Conservation (phyloP, 2,888 invertebrate species). For the Cremastinae sp. region DNA sequence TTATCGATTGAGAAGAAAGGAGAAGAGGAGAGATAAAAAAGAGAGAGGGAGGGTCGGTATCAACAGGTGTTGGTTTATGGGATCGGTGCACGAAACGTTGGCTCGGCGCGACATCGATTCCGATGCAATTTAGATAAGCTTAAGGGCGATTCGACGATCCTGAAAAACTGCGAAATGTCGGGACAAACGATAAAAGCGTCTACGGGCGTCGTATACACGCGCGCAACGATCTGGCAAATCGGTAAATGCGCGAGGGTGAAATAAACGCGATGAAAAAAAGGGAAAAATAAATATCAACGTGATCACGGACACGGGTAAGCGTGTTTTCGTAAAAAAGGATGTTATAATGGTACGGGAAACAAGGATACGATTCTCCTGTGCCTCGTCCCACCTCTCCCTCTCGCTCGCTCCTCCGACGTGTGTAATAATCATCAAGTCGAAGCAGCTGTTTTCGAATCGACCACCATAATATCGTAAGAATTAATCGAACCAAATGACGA, state of each 20-base stretch:
- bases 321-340: slow-evolving; percentile 21
- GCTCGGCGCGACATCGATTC: slow-evolving; percentile 76
- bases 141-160: slow-evolving; percentile 73
- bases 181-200: slow-evolving; percentile 67
- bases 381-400: too few relatives aligned
- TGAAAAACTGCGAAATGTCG: slow-evolving; percentile 69
- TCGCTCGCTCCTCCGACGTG: not conserved
- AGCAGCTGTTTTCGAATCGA: slow-evolving; percentile 51
- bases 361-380: not conserved
- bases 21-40: not conserved
- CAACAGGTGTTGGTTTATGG: slow-evolving; percentile 78
- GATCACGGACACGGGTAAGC: not conserved
- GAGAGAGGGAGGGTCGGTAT: slow-evolving; percentile 68
- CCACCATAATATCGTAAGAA: slow-evolving; percentile 44
- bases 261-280: slow-evolving; percentile 1
- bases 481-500: slow-evolving; percentile 49
- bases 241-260: slow-evolving; percentile 46
- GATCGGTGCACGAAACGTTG: slow-evolving; percentile 73
- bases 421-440: slow-evolving; percentile 52
- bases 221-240: slow-evolving; percentile 64
- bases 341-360: slow-evolving; percentile 29
- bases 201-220: slow-evolving; percentile 61
- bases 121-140: slow-evolving; percentile 79
- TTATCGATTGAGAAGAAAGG: too few relatives aligned
- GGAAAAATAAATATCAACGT: slow-evolving; percentile 7